Evolutionary conservation across 2,888 invertebrate species (phyloP), one percentile per base, ranked within the genome.

Genomic region (Lepidochitona cinerea): DNA sequence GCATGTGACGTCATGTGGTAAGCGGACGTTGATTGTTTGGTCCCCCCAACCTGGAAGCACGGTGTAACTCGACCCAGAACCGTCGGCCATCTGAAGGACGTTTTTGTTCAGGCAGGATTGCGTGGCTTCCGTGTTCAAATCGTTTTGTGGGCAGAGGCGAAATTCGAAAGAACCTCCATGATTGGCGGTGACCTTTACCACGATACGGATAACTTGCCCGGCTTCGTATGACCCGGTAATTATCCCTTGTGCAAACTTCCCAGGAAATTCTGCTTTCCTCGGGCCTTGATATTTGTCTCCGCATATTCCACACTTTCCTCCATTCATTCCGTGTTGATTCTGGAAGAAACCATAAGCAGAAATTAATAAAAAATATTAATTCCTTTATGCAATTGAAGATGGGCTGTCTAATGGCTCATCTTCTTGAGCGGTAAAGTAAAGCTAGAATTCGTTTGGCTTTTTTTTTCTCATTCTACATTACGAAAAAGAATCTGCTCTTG

Each of bases 161-260:
- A 81, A 79, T 70, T 82, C 81, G 29, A 79, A 67, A 77, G 79
- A 82, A 32, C 82, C 80, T 37, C 74, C 71, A 69, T 82, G 82
- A 69, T 79, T 79, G 65, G 82, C 79, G 18, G 82, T 82, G 37
- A 82, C 72, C 1, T 74, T 76, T 12, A 76, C 73, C 14, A 67
- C 72, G n/a, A 75, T 75, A 0, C 53, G 70, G 35, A 82, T 81
- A 32, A 74, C 49, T 26, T 74, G 71, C 18, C 79, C 81, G 32
- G 74, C 71, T 6, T 65, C 35, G 72, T 78, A 82, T 3, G 23
- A 37, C 1, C 71, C 69, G 4, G 75, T 75, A 5, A 77, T 75
- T 4, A 73, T 75, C 5, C 79, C 82, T 14, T 54, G 36, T 68
- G 79, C 81, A 37, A 69, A 81, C 26, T 68, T 52, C 1, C 82